phyloP scores from a whole-genome alignment of 2,888 invertebrate genomes.

The Pyrochroa serraticornis region DNA sequence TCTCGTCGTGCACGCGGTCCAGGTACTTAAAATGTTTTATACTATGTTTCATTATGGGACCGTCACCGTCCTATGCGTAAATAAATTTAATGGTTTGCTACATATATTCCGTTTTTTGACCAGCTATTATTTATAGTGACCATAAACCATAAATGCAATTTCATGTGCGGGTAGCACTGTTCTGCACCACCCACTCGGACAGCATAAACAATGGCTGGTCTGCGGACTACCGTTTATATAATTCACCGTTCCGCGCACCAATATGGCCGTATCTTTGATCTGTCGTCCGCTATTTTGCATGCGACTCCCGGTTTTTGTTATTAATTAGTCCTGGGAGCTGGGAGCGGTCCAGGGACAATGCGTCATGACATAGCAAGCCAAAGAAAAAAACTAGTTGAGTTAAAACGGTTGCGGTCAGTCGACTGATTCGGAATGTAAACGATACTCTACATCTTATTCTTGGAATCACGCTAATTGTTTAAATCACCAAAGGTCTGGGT shows the following conservation, averaged over 20 bases:
- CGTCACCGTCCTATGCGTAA: not conserved
- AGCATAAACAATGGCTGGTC: constrained; percentile 47
- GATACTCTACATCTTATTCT: too few species aligned
- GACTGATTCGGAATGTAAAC: too few species aligned
- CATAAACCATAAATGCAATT: constrained; percentile 29
- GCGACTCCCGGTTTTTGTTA: constrained; percentile 43
- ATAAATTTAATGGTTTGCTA: constrained; percentile 19
- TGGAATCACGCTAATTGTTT: too few species aligned
- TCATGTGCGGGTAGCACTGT: constrained; percentile 30
- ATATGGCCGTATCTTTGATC: constrained; percentile 53
- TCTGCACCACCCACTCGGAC: constrained; percentile 42
- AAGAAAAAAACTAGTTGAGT: too few species aligned
- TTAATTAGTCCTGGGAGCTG: too few species aligned
- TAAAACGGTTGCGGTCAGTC: too few species aligned
- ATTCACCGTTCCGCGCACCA: constrained; percentile 48
- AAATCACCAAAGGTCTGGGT: too few species aligned
- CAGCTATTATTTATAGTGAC: constrained; percentile 21
- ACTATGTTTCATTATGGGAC: too few species aligned
- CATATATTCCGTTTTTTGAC: constrained; percentile 18
- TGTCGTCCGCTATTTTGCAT: constrained; percentile 51
- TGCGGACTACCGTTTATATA: constrained; percentile 49
- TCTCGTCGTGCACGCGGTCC: too few species aligned
- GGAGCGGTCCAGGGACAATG: too few species aligned
- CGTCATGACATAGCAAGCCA: too few species aligned
- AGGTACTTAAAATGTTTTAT: too few species aligned